These are phyloP conservation scores for Lamellibrachia luymesi DNA, from an alignment of 1,140 invertebrate genomes.

Conservation along the genomic window DNA sequence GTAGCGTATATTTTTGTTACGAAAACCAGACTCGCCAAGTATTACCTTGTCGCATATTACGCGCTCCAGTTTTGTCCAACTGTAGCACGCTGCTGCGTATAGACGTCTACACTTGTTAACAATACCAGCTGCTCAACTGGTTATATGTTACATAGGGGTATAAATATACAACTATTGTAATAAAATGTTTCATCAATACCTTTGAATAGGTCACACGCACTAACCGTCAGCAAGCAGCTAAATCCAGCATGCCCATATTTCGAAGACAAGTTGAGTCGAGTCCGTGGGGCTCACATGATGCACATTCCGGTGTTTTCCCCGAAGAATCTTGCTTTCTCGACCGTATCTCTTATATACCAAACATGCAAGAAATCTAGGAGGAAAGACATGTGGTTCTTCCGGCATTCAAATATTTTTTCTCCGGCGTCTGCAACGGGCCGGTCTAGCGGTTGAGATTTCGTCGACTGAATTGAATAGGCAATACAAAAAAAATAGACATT, in stretches of 20 bases:
- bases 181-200: neutral
- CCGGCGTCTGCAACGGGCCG: neutral
- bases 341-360: neutral
- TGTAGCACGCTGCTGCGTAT: neutral
- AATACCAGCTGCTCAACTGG: neutral
- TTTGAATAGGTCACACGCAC: neutral
- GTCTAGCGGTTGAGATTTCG: neutral
- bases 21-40: neutral
- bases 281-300: neutral
- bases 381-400: neutral
- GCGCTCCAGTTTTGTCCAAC: neutral
- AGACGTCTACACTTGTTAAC: neutral
- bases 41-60: neutral
- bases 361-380: neutral
- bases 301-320: neutral
- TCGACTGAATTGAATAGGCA: neutral
- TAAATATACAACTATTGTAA: neutral
- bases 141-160: neutral
- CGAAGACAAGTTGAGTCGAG: neutral
- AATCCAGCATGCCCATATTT: neutral
- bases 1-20: neutral
- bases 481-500: neutral
- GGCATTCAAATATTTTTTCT: neutral
- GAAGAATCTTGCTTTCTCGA: neutral
- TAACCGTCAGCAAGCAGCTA: neutral